Evolutionary conservation across 2,113 vertebrate genomes (phyloP).

Genomic region (Peucedramus taeniatus): DNA sequence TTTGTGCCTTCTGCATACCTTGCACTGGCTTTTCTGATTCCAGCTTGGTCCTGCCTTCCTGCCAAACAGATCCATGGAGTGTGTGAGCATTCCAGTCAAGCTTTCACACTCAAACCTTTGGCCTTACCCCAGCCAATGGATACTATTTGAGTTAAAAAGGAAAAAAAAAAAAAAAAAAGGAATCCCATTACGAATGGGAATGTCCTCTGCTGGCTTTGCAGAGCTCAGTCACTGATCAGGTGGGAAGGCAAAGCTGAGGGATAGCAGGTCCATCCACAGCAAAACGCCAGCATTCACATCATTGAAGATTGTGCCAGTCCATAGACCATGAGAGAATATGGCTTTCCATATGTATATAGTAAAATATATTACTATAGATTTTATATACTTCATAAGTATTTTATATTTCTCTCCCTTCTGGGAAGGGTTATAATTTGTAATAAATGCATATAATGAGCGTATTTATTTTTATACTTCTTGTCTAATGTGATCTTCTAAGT

Average conservation of each 20-base stretch:
- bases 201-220: slow-evolving; percentile 25
- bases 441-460: slow-evolving; percentile 81
- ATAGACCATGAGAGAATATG: slow-evolving; percentile 74
- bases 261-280: slow-evolving; percentile 79
- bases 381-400: slow-evolving; percentile 97
- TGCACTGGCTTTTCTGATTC: neutral
- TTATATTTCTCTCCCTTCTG: slow-evolving; percentile 85
- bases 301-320: slow-evolving; percentile 74
- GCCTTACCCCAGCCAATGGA: neutral
- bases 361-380: slow-evolving; percentile 75
- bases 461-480: slow-evolving; percentile 99
- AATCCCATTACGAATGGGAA: neutral
- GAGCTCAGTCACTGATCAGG: slow-evolving; percentile 22
- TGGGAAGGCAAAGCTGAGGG: slow-evolving; percentile 69
- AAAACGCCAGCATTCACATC: slow-evolving; percentile 51
- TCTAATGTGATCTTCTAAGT: slow-evolving; percentile 92
- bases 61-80: neutral
- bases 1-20: slow-evolving; percentile 5
- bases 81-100: neutral
- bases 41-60: neutral
- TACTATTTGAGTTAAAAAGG: neutral
- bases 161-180: neutral
- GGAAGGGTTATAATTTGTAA: slow-evolving; percentile 87
- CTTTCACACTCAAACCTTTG: neutral
- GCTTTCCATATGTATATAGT: slow-evolving; percentile 78